These are phyloP conservation scores for Gnatocerus cornutus DNA, from an alignment of 2,888 invertebrate genomes.

Conservation along the genomic window DNA sequence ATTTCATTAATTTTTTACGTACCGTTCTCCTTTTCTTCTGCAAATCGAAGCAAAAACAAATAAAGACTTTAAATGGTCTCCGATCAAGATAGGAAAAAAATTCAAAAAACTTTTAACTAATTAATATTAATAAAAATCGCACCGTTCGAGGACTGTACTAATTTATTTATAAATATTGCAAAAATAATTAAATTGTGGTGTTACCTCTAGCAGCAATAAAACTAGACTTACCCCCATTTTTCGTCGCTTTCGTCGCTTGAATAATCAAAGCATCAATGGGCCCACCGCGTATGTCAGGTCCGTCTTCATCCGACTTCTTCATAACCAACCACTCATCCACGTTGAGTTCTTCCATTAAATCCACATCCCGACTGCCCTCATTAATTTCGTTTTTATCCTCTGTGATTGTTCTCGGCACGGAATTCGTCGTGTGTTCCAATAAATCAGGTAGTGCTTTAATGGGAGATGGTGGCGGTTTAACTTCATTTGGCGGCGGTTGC, in stretches of 20 bases:
- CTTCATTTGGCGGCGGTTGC: conserved; percentile 55
- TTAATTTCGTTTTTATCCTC: conserved; percentile 43
- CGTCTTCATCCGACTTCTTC: conserved; percentile 88
- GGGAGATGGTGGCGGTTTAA: conserved; percentile 52
- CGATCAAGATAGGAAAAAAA: background rate
- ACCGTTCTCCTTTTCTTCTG: conserved; percentile 70
- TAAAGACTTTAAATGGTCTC: background rate
- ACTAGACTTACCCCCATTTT: conserved; percentile 79
- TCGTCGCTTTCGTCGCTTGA: conserved; percentile 95
- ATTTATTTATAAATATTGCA: too few species aligned
- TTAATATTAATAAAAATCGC: too few species aligned
- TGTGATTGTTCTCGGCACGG: conserved; percentile 16
- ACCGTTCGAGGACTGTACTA: too few species aligned
- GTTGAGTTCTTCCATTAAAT: conserved; percentile 86
- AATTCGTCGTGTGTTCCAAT: conserved; percentile 65
- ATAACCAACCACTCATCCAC: conserved; percentile 85
- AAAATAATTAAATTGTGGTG: too few species aligned
- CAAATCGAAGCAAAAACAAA: conserved; percentile 55
- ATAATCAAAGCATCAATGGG: conserved; percentile 95
- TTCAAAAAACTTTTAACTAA: background rate
- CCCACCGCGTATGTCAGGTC: conserved; percentile 94
- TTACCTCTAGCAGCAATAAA: too few species aligned
- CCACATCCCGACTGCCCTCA: conserved; percentile 68
- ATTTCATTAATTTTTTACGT: conserved; percentile 57
- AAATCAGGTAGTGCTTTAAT: conserved; percentile 67